Base-by-base conservation (phyloP, 2,888 invertebrate species). In the Ormia ochracea region DNA sequence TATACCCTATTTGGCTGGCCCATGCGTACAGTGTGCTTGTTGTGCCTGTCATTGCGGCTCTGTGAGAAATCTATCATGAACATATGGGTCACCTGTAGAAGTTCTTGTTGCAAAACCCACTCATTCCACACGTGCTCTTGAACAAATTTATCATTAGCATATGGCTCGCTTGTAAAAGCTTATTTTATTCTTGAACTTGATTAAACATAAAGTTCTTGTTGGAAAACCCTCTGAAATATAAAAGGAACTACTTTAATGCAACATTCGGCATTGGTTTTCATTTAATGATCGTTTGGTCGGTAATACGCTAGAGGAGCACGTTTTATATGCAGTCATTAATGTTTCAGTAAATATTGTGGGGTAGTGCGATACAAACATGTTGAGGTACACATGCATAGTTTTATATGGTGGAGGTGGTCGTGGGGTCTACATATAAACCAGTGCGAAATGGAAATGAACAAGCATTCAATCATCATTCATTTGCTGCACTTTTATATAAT, bases 251-350 rank as follows among this genome's bases (percentile, higher is more conserved):
- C 1, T n/a, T 61, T 17, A 6, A 12, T 50, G 61, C 31, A 19
- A 17, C 26, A 23, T 59, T 38, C 43, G 50, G 50, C 69, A 78
- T 58, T 58, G 69, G 56, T 68, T 73, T 73, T 43, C 50, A 58
- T 69, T 69, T 78, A 78, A 74, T 74, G 78, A 61, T 50, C 61
- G 48, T 69, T 74, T 69, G 73, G 74, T 63, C 63, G 52, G 59
- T 63, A 61, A 58, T 56, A 50, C 61, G 45, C 5, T 36, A 56
- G 48, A 48, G 54, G 56, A 74, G 43, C 78, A 78, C 74, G 78
- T 74, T 69, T 78, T 74, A 63, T 78, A 63, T 78, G 78, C 78
- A 78, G 78, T 69, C 74, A 68, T 78, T 76, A 69, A 63, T 69
- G 54, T 61, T 36, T 43, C 12, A 21, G 23, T 59, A 54, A 14